These are phyloP conservation scores for Brachystomella parvula DNA, from an alignment of 1,140 invertebrate genomes.

Conservation along the genomic window DNA sequence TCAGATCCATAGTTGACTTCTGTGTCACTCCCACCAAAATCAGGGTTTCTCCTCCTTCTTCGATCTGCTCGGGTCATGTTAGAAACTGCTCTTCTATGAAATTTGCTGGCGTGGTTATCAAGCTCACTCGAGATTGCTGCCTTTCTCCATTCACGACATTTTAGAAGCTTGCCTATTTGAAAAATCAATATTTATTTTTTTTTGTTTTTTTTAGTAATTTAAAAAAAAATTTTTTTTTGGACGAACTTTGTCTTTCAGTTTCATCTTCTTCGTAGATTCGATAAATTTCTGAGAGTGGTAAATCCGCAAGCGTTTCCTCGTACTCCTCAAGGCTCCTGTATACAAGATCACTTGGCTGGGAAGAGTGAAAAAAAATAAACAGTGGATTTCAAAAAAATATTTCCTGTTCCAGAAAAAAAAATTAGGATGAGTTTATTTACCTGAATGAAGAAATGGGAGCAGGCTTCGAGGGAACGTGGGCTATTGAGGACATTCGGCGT, in stretches of 20 bases:
- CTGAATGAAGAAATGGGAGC: conserved; percentile 21
- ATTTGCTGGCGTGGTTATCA: not conserved
- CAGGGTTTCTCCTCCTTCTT: not conserved
- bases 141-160: conserved; percentile 24
- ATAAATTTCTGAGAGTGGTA: conserved; percentile 31
- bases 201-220: not conserved
- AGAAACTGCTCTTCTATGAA: not conserved
- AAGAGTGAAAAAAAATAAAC: not conserved
- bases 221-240: not conserved
- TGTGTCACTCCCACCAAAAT: not conserved
- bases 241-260: conserved; percentile 33
- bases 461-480: conserved; percentile 34
- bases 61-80: not conserved
- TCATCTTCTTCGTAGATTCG: conserved; percentile 33
- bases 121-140: not conserved
- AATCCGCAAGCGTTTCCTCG: conserved; percentile 27
- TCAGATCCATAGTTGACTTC: conserved; percentile 1
- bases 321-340: conserved; percentile 33
- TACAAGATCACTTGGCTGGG: conserved; percentile 30
- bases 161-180: conserved; percentile 24
- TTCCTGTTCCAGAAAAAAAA: not conserved
- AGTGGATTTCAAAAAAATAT: not conserved
- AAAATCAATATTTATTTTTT: conserved; percentile 5
- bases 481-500: conserved; percentile 34
- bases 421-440: conserved; percentile 12